phyloP scores from a whole-genome alignment of 2,888 invertebrate species.

The Octonoba sinensis region DNA sequence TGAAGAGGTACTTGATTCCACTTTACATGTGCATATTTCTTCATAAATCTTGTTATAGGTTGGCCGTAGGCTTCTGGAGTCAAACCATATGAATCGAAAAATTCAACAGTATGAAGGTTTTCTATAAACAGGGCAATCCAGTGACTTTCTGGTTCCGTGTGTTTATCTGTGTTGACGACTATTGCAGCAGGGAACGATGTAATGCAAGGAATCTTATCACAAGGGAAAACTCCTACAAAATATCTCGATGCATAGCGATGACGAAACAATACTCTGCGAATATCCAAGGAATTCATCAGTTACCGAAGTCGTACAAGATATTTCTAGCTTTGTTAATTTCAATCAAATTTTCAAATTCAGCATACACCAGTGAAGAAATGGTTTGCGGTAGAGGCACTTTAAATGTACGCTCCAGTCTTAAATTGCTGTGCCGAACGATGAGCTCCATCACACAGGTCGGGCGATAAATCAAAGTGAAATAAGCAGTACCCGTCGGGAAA shows the following conservation, averaged over 20 bases:
- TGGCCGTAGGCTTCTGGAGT: constrained; percentile 20
- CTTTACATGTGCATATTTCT: not conserved
- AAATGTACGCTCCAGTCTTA: constrained; percentile 1
- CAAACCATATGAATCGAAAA: constrained; percentile 41
- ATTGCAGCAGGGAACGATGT: too few relatives aligned
- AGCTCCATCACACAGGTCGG: constrained; percentile 7
- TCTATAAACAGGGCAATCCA: constrained; percentile 35
- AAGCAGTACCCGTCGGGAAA: constrained; percentile 9
- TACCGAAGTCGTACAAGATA: too few relatives aligned
- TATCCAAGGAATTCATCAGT: constrained; percentile 41
- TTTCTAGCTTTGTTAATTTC: constrained; percentile 13
- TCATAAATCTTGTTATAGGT: constrained; percentile 7
- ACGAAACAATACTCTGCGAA: constrained; percentile 6
- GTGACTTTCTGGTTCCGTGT: constrained; percentile 21
- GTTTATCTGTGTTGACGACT: too few relatives aligned
- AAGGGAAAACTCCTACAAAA: too few relatives aligned
- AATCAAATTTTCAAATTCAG: constrained; percentile 6
- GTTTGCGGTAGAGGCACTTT: not conserved
- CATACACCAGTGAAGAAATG: not conserved
- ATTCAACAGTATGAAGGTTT: constrained; percentile 19
- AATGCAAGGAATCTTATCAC: too few relatives aligned
- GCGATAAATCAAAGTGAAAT: constrained; percentile 9
- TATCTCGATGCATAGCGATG: constrained; percentile 6
- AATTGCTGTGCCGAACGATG: constrained; percentile 7
- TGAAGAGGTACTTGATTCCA: constrained; percentile 1